phyloP scores from a whole-genome alignment of 1,140 invertebrate genomes.

The Polypedilum pembai region DNA sequence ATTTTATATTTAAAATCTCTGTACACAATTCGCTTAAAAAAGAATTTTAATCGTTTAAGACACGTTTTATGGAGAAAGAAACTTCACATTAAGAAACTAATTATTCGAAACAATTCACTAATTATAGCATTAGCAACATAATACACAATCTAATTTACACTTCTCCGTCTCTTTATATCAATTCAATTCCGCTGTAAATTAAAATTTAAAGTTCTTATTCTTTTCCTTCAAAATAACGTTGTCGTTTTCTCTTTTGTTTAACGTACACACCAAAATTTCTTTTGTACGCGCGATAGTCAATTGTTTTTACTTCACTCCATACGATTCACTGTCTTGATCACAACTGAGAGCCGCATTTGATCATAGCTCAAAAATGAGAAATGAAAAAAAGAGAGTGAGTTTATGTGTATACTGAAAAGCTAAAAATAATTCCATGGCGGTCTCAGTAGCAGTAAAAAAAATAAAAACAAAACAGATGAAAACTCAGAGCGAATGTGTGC shows the following conservation, averaged over 20 bases:
- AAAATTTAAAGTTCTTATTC: no score
- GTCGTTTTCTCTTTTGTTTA: no score
- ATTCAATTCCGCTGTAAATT: no score
- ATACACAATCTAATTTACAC: no score
- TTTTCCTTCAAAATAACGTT: no score
- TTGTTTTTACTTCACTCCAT: neutral
- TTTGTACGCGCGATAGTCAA: neutral
- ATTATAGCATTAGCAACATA: neutral
- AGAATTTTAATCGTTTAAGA: no score
- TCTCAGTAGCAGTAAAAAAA: neutral
- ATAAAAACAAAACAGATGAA: neutral
- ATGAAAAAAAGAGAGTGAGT: neutral
- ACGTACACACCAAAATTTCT: no score
- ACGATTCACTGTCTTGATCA: conserved; percentile 23
- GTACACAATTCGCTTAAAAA: no score
- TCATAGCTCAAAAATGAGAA: conserved; percentile 28
- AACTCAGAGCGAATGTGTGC: neutral
- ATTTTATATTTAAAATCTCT: no score
- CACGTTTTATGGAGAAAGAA: no score
- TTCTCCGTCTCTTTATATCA: no score
- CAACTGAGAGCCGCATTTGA: conserved; percentile 30
- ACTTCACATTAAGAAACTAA: no score
- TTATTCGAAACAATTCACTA: neutral
- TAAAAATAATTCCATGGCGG: conserved; percentile 1
- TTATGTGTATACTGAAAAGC: neutral